Evolutionary conservation across 1,140 invertebrate genomes (phyloP).

Genomic region (Proales similis): DNA sequence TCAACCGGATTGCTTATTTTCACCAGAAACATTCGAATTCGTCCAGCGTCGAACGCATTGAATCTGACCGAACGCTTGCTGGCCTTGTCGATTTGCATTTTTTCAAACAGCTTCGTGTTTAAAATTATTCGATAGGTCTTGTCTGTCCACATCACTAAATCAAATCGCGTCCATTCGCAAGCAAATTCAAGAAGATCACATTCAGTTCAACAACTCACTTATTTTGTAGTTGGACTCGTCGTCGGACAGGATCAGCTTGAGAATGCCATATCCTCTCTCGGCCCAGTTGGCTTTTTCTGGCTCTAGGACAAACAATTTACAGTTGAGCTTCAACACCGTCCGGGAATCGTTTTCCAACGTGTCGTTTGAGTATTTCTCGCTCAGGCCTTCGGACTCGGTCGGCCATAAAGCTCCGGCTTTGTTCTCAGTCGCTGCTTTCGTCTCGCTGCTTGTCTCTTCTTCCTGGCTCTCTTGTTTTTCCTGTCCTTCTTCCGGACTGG

Average conservation of each 20-base stretch:
- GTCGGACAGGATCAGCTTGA: constrained; percentile 10
- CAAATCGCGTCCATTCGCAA: background rate
- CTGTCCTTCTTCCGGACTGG: background rate
- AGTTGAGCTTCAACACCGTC: constrained; percentile 15
- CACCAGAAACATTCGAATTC: constrained; percentile 30
- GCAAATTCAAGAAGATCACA: background rate
- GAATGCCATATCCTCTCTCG: constrained; percentile 27
- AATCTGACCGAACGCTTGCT: constrained; percentile 22
- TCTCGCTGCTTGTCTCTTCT: background rate
- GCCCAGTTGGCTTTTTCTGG: constrained; percentile 13
- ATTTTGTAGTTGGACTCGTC: constrained; percentile 22
- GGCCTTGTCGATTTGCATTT: constrained; percentile 24
- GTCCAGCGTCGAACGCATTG: constrained; percentile 22
- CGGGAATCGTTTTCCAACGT: constrained; percentile 16
- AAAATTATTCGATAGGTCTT: constrained; percentile 34
- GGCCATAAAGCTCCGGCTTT: background rate
- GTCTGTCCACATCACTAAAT: constrained; percentile 35
- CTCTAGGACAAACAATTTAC: constrained; percentile 35
- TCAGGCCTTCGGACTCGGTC: background rate
- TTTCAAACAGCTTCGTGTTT: constrained; percentile 19
- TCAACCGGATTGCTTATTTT: constrained; percentile 30
- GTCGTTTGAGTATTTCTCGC: no score
- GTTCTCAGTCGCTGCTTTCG: constrained; percentile 4
- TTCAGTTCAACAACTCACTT: background rate
- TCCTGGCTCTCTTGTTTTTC: no score